phyloP scores from a whole-genome alignment of 2,888 invertebrate species.

The Tenthredo livida region DNA sequence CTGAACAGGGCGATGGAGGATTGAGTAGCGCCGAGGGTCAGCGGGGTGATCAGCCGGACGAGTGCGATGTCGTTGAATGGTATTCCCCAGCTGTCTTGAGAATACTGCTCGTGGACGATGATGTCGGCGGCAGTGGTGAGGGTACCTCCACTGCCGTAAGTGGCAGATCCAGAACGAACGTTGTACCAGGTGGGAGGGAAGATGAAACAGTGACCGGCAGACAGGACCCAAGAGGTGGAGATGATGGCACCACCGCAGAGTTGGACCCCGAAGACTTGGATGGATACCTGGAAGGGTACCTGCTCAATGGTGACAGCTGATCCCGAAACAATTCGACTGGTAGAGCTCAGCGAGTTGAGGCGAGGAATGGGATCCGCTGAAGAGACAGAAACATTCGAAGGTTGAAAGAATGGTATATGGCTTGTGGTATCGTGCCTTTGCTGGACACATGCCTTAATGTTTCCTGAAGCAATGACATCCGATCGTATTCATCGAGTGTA shows the following conservation, averaged over 20 bases:
- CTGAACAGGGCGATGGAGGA: conserved; percentile 78
- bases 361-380: neutral
- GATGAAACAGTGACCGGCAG: conserved; percentile 82
- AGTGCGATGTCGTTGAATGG: conserved; percentile 80
- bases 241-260: conserved; percentile 82
- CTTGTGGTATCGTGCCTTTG: conserved; percentile 74
- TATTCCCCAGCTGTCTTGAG: conserved; percentile 67
- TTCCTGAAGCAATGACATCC: too few species aligned
- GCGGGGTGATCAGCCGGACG: conserved; percentile 75
- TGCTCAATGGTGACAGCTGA: conserved; percentile 78
- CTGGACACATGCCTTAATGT: too few species aligned
- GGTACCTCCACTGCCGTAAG: conserved; percentile 78
- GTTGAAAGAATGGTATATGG: conserved; percentile 75
- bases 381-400: neutral
- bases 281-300: conserved; percentile 79
- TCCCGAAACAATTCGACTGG: conserved; percentile 79
- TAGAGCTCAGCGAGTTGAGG: conserved; percentile 57
- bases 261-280: conserved; percentile 77
- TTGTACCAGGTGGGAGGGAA: conserved; percentile 54
- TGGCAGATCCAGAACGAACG: conserved; percentile 81
- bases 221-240: conserved; percentile 78
- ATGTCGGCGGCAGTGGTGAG: conserved; percentile 79
- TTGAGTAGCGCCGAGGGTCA: conserved; percentile 73
- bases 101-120: conserved; percentile 79
- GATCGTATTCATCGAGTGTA: too few species aligned